Evolutionary conservation across 1,140 invertebrate genomes (phyloP).

Genomic region (Hormaphis cornu): DNA sequence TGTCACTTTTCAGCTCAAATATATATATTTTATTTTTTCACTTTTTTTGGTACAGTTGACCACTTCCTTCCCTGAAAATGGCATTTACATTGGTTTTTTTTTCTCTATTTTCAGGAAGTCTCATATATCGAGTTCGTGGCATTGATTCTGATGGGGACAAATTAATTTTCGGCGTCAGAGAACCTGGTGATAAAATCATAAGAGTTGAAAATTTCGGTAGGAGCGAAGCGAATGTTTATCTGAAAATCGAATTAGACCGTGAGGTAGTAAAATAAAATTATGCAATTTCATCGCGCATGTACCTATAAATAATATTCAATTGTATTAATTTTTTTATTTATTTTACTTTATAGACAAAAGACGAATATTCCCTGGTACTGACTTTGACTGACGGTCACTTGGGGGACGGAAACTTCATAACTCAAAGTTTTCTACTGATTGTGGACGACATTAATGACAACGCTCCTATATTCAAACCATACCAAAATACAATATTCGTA

Average conservation of each 20-base stretch:
- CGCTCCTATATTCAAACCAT: slow-evolving; percentile 74
- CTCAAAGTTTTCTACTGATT: slow-evolving; percentile 74
- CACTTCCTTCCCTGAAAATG: no score
- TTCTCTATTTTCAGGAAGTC: slow-evolving; percentile 53
- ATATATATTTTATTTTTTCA: no score
- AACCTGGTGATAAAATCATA: slow-evolving; percentile 70
- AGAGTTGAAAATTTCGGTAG: slow-evolving; percentile 67
- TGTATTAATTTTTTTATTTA: not conserved
- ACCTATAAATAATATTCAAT: not conserved
- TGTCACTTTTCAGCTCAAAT: no score
- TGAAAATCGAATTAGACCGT: slow-evolving; percentile 80
- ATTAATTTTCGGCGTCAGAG: slow-evolving; percentile 70
- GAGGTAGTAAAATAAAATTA: slow-evolving; percentile 51
- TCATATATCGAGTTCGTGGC: slow-evolving; percentile 72
- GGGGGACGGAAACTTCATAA: slow-evolving; percentile 78
- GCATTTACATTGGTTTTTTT: not conserved
- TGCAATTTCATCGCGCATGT: not conserved
- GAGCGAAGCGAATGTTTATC: slow-evolving; percentile 75
- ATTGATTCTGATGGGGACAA: slow-evolving; percentile 76
- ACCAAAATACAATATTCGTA: slow-evolving; percentile 68
- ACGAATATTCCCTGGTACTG: slow-evolving; percentile 78
- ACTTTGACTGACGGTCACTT: slow-evolving; percentile 81
- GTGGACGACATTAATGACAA: slow-evolving; percentile 91
- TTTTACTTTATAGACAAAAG: slow-evolving; percentile 51
- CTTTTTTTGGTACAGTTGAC: no score